phyloP scores from a whole-genome alignment of 1,140 invertebrate species.

The Drosophila ambigua region DNA sequence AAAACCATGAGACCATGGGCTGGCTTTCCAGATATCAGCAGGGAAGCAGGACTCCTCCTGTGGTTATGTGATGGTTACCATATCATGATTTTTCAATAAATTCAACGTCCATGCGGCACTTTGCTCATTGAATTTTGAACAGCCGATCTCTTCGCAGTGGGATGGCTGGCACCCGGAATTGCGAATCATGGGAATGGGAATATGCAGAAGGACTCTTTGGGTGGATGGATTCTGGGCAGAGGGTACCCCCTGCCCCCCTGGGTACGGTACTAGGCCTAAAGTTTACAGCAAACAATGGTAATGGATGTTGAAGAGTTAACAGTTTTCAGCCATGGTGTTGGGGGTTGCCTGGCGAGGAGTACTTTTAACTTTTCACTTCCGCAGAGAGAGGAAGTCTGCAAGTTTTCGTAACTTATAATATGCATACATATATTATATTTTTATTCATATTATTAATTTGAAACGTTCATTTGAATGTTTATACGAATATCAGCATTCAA shows the following conservation, averaged over 20 bases:
- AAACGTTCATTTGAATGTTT: too few species aligned
- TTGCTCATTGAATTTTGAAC: slow-evolving; percentile 81
- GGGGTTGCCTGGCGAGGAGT: too few species aligned
- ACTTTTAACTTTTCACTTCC: too few species aligned
- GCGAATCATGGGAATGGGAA: not conserved
- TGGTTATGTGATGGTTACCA: slow-evolving; percentile 63
- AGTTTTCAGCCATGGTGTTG: not conserved
- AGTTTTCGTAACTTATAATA: too few species aligned
- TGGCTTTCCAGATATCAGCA: slow-evolving; percentile 25
- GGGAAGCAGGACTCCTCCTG: slow-evolving; percentile 8
- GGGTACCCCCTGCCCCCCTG: too few species aligned
- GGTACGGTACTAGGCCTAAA: slow-evolving; percentile 5
- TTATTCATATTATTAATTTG: too few species aligned
- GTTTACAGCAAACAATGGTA: slow-evolving; percentile 44
- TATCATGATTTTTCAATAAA: slow-evolving; percentile 83
- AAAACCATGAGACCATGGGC: not conserved
- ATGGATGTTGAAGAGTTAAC: slow-evolving; percentile 39
- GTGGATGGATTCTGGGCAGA: too few species aligned
- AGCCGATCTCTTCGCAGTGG: slow-evolving; percentile 18
- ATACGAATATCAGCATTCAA: too few species aligned
- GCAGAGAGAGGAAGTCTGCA: too few species aligned
- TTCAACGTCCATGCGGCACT: slow-evolving; percentile 71
- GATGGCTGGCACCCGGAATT: not conserved
- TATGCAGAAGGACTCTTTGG: not conserved
- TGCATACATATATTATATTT: too few species aligned